Evolutionary conservation across 1,140 invertebrate species (phyloP).

Genomic region (Rhopalosiphum maidis): DNA sequence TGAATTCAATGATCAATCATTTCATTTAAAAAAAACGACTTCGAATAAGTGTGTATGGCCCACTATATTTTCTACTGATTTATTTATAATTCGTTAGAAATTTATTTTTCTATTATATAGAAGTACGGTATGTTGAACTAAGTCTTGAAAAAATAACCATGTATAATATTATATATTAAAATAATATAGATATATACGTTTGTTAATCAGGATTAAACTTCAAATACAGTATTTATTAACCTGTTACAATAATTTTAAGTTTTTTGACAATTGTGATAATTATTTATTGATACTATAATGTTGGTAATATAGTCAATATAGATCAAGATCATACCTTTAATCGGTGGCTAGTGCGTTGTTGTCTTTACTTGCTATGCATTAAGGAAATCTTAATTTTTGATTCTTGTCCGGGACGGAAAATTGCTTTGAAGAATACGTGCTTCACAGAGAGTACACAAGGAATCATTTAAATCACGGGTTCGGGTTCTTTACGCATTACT

Average conservation of each 20-base stretch:
- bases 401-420: too few relatives aligned
- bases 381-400: too few relatives aligned
- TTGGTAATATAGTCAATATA: too few relatives aligned
- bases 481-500: too few relatives aligned
- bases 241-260: background rate
- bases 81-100: background rate
- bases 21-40: background rate
- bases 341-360: background rate
- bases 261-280: background rate
- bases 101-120: background rate
- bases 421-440: too few relatives aligned
- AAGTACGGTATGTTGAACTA: background rate
- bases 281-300: too few relatives aligned
- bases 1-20: background rate
- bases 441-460: too few relatives aligned
- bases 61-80: background rate
- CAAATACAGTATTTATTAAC: background rate
- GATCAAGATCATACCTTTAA: too few relatives aligned
- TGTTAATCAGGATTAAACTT: too few relatives aligned
- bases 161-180: background rate
- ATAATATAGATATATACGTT: too few relatives aligned
- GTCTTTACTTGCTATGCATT: too few relatives aligned
- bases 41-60: background rate
- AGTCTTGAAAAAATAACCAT: background rate
- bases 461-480: too few relatives aligned